A percentile compares a stretch with the other conserved stretches of the same genome.
Evolutionary conservation across 2,113 vertebrate species (phyloP).

Genomic region (Ammospiza caudacuta): DNA sequence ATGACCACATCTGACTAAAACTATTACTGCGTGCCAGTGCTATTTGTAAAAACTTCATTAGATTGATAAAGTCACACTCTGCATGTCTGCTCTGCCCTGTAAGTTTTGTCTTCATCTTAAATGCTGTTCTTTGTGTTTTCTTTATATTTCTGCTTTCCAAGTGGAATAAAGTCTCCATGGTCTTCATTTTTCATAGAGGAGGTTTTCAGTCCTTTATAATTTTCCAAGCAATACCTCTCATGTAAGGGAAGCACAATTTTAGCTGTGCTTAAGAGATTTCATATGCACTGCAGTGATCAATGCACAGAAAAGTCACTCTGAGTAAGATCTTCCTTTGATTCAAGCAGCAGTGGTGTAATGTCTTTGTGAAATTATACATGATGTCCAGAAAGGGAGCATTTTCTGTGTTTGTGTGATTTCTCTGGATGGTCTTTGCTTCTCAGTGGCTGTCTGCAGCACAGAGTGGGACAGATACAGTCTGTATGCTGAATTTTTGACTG

Average conservation of each 20-base stretch:
- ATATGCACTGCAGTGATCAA: neutral
- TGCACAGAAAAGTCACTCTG: neutral
- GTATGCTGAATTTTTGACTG: neutral
- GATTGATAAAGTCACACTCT: neutral
- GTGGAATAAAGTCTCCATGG: fast-evolving
- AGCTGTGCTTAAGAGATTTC: neutral
- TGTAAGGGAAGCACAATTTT: neutral
- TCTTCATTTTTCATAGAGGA: neutral
- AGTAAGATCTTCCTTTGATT: neutral
- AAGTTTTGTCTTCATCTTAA: neutral
- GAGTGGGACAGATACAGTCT: neutral
- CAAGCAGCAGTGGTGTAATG: neutral
- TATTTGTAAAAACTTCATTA: neutral
- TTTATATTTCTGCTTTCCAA: neutral
- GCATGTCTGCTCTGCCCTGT: neutral
- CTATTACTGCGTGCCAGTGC: neutral
- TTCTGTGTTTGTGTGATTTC: neutral
- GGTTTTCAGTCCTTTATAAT: neutral
- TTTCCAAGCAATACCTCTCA: neutral
- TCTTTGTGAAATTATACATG: neutral
- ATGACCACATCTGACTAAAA: neutral
- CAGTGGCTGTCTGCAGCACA: neutral
- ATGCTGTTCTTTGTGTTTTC: neutral
- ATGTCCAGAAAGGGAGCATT: neutral
- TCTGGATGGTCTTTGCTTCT: neutral